phyloP scores from a whole-genome alignment of 2,113 vertebrate genomes.

The Heliornis fulica region DNA sequence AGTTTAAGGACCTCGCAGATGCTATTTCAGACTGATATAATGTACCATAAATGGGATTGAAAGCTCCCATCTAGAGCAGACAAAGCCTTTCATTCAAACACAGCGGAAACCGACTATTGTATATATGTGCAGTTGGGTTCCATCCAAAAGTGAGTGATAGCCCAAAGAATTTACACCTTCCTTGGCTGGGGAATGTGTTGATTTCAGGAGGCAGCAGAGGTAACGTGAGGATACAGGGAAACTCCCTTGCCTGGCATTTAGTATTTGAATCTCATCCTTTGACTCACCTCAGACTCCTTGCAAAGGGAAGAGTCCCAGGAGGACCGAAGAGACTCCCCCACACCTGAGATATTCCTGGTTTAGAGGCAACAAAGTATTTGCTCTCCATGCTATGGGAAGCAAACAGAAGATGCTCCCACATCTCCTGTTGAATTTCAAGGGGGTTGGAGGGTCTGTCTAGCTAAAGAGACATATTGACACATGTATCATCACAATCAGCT shows the following conservation, averaged over 20 bases:
- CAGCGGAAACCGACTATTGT: not conserved
- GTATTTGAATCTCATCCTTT: not conserved
- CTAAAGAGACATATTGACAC: not conserved
- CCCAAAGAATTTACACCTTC: conserved; percentile 16
- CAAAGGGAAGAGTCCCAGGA: not conserved
- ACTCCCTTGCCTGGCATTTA: conserved; percentile 13
- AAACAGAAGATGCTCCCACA: not conserved
- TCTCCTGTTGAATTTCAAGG: not conserved
- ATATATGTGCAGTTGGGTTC: conserved; percentile 12
- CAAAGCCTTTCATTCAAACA: conserved; percentile 46
- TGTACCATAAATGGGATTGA: conserved; percentile 48
- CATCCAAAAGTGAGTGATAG: conserved; percentile 43
- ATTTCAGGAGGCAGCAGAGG: conserved; percentile 41
- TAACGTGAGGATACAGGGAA: conserved; percentile 23
- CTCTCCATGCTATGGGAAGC: not conserved
- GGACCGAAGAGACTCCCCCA: not conserved
- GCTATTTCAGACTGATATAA: conserved; percentile 40
- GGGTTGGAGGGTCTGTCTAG: not conserved
- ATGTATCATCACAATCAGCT: not conserved
- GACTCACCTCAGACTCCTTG: not conserved
- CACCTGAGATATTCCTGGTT: not conserved
- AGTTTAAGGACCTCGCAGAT: conserved; percentile 25
- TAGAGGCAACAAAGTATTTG: not conserved
- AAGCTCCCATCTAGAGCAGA: conserved; percentile 33
- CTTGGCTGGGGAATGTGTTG: conserved; percentile 21